Conservation (phyloP, 2,113 vertebrate genomes). For the Corynorhinus townsendii region DNA sequence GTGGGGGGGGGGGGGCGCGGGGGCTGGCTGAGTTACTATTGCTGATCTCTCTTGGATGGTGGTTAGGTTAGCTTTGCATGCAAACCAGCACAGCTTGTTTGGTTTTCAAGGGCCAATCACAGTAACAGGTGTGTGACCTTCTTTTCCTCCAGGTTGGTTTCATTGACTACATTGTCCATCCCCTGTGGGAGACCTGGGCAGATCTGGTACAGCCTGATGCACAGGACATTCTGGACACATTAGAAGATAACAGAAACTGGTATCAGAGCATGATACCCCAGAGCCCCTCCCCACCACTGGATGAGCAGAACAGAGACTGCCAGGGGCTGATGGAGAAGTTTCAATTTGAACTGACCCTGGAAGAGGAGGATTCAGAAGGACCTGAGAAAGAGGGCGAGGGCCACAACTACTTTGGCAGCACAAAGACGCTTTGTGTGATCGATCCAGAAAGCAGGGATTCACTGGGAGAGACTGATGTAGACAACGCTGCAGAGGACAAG, state of each 20-base stretch:
- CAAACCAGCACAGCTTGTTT: not conserved
- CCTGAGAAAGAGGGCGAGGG: conserved; percentile 88
- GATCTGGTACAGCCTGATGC: conserved; percentile 98
- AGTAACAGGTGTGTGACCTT: not conserved
- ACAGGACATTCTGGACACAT: conserved; percentile 97
- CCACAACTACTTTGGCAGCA: conserved; percentile 80
- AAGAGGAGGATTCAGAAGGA: conserved; percentile 90
- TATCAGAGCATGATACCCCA: conserved; percentile 99
- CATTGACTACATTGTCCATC: conserved; percentile 98
- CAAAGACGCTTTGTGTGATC: conserved; percentile 80
- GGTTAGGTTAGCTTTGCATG: not conserved
- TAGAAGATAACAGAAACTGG: conserved; percentile 99
- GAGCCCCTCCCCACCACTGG: conserved; percentile 95
- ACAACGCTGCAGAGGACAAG: conserved; percentile 86
- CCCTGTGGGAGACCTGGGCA: conserved; percentile 99
- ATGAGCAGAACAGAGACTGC: conserved; percentile 85
- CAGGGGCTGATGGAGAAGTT: conserved; percentile 89
- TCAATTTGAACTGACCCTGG: conserved; percentile 94
- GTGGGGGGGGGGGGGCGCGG: too few relatives aligned
- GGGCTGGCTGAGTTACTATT: too few relatives aligned
- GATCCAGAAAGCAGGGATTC: conserved; percentile 69
- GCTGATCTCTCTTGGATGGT: not conserved
- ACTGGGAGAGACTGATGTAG: conserved; percentile 80
- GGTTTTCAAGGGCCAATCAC: not conserved
- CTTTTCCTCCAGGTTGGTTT: conserved; percentile 89